Conservation (phyloP, 1,140 invertebrate species). For the Halesus radiatus region DNA sequence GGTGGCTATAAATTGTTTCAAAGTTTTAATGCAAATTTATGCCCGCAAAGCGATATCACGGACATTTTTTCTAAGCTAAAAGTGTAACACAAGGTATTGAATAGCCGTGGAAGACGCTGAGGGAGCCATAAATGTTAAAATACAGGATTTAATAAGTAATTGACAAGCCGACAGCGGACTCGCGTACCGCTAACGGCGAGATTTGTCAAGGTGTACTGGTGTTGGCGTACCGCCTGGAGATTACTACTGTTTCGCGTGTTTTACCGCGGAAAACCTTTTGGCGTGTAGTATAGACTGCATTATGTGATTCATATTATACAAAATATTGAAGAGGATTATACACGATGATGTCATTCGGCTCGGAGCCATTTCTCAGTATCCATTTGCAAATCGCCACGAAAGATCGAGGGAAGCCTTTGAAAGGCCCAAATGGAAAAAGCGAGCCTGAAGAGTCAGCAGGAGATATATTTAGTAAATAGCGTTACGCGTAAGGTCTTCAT, state of each 20-base stretch:
- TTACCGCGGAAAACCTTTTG: conserved; percentile 14
- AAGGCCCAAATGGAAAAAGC: not conserved
- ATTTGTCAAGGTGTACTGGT: no score
- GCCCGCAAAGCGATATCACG: no score
- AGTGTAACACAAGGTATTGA: no score
- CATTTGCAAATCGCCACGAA: conserved; percentile 40
- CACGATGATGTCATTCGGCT: conserved; percentile 42
- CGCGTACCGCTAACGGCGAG: not conserved
- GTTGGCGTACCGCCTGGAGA: not conserved
- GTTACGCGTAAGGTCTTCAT: conserved; percentile 53
- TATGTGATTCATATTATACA: conserved; percentile 3
- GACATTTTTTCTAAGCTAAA: no score
- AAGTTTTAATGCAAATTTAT: not conserved
- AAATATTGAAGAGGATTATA: conserved; percentile 16
- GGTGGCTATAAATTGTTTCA: not conserved
- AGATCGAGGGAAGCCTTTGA: conserved; percentile 30
- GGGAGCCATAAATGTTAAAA: conserved; percentile 17
- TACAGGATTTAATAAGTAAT: conserved; percentile 21
- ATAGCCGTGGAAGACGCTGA: not conserved
- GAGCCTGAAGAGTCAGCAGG: not conserved
- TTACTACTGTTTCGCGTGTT: not conserved
- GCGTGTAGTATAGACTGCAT: not conserved
- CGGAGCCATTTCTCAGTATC: conserved; percentile 34
- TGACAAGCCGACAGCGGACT: conserved; percentile 13
- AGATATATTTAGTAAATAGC: not conserved